phyloP scores from a whole-genome alignment of 1,140 invertebrate genomes.

The Muscidifurax raptorellus region DNA sequence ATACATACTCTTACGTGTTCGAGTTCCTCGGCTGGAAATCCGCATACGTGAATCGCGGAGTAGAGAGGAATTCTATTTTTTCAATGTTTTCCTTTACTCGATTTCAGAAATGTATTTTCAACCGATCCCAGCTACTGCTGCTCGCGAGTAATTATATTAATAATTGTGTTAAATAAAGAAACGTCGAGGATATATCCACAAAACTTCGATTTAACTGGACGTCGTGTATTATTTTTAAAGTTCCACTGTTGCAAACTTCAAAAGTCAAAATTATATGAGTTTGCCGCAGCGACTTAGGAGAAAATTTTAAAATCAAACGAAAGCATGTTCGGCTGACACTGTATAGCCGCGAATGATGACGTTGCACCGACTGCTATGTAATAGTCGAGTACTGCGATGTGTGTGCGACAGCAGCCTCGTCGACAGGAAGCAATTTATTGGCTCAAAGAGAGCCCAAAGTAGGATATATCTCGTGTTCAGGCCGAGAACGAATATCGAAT shows the following conservation, averaged over 20 bases:
- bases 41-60: neutral
- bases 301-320: neutral
- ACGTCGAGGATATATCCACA: no score
- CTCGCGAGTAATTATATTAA: no score
- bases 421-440: conserved; percentile 69
- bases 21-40: neutral
- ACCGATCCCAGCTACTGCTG: no score
- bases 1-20: neutral
- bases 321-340: conserved; percentile 17
- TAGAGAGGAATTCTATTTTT: neutral
- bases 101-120: no score
- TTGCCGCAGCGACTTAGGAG: no score
- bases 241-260: no score
- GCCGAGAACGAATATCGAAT: conserved; percentile 37
- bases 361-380: neutral
- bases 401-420: neutral
- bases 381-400: neutral
- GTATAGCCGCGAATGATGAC: neutral
- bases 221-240: no score
- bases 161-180: no score
- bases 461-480: conserved; percentile 34
- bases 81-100: neutral
- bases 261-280: no score
- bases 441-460: conserved; percentile 58
- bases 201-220: no score